phyloP scores from a whole-genome alignment of 2,113 vertebrate genomes.

The Odontophorus gujanensis region DNA sequence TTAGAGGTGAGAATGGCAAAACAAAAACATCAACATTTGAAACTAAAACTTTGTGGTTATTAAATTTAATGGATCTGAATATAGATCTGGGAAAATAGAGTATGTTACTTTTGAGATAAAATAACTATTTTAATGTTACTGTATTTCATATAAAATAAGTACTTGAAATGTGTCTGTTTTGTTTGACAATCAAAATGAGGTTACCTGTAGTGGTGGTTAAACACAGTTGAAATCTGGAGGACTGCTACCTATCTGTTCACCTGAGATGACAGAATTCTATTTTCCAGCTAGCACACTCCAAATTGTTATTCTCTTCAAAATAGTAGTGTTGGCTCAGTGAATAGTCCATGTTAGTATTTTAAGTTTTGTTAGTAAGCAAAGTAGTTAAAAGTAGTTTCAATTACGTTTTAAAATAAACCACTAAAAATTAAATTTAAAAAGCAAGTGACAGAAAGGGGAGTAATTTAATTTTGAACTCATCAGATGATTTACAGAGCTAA shows the following conservation, averaged over 20 bases:
- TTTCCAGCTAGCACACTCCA: neutral
- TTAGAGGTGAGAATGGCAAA: slow-evolving; percentile 84
- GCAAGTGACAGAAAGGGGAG: neutral
- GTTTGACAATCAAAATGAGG: neutral
- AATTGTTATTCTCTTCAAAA: neutral
- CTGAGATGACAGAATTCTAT: neutral
- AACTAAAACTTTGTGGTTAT: neutral
- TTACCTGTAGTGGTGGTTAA: neutral
- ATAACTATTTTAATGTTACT: neutral
- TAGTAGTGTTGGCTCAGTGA: neutral
- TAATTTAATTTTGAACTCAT: neutral
- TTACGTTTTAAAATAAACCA: neutral
- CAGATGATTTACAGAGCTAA: neutral
- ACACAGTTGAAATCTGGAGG: neutral
- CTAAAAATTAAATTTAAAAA: neutral
- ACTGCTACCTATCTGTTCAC: neutral
- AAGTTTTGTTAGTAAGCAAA: neutral
- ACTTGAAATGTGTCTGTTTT: neutral
- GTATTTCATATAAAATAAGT: neutral
- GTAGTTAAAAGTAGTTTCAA: neutral
- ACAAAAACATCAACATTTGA: neutral
- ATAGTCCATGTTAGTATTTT: neutral
- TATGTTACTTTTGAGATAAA: neutral
- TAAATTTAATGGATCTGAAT: neutral
- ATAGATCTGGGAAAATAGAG: neutral